These are phyloP conservation scores for Blastomussa wellsi DNA, from an alignment of 92 coral and sea anemone genomes.

Conservation along the genomic window DNA sequence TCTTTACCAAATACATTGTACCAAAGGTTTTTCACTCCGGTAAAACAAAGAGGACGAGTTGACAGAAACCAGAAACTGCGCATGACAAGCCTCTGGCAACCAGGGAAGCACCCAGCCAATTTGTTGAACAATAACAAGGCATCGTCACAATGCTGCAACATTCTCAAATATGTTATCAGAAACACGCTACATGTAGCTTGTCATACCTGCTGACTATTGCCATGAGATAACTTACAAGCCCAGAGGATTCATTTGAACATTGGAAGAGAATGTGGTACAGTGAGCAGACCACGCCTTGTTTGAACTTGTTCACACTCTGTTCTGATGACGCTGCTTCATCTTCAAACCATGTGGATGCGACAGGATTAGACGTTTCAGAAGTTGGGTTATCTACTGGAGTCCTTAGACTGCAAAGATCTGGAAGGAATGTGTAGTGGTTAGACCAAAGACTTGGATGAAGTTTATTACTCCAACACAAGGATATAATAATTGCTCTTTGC, in stretches of 20 bases:
- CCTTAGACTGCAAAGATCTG: conserved; percentile 58
- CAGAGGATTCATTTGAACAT: conserved; percentile 64
- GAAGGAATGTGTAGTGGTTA: neutral
- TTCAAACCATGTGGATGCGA: conserved; percentile 58
- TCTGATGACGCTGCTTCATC: conserved; percentile 39
- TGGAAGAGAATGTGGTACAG: conserved; percentile 87
- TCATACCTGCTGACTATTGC: conserved; percentile 90
- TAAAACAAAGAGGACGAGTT: too few species aligned
- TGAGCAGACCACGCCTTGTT: conserved; percentile 78
- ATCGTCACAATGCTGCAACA: too few species aligned
- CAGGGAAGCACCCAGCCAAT: too few species aligned
- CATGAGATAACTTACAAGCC: conserved; percentile 78
- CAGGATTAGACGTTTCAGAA: conserved; percentile 6
- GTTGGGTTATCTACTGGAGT: conserved; percentile 7
- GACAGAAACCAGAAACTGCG: too few species aligned
- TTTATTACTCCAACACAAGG: too few species aligned
- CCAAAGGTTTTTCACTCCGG: too few species aligned
- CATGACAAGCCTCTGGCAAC: too few species aligned
- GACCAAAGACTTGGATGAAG: neutral
- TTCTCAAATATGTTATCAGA: neutral
- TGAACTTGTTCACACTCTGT: conserved; percentile 34
- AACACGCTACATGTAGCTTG: neutral
- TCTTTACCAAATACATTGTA: too few species aligned
- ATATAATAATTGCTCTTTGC: too few species aligned
- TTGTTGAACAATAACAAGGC: too few species aligned